Base-by-base conservation (phyloP, 2,888 invertebrate genomes). In the Amitus sp. region DNA sequence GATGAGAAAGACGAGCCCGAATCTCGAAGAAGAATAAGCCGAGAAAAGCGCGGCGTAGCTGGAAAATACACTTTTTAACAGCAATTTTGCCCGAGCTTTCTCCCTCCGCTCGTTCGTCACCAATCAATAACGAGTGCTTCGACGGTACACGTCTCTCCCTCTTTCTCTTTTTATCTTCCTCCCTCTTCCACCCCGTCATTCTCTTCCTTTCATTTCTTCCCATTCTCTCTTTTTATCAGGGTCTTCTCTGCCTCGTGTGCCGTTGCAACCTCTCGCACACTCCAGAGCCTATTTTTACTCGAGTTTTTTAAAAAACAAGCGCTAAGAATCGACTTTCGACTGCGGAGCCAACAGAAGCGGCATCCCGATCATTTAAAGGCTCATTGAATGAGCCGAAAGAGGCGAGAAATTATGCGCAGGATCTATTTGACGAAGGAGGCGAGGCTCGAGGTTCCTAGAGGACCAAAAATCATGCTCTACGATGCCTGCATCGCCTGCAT, bases 401-500 rank as follows among this genome's bases (percentile, higher is more conserved):
- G 45, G 30, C 42, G 28, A 47, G 40, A 57, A 65, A 65, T 47
- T 61, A 67, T 62, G 63, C 55, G 51, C 61, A 55, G 60, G 61
- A 57, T 48, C 54, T 37, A 18, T 30, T 30, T n/a, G n/a, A 12
- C 15, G 37, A 37, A 37, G 15, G 75, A 77, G 74, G 75, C 73
- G 71, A 74, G 72, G 65, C 73, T 72, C 71, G 77, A 70, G 77
- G 81, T 72, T 76, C 82, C 71, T 77, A 78, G 74, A 62, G 73
- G 75, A 69, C 70, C 72, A 62, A 73, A 70, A 69, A 68, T 62
- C 62, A 62, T 66, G 61, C 48, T 39, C 51, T 65, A 68, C 66
- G 65, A 66, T 60, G 63, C 73, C 70, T 68, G 71, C 65, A 66
- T 67, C 66, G 71, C 71, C 73, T 67, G 70, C 66, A 65, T 53